phyloP scores from a whole-genome alignment of 1,140 invertebrate species.

The Heliconius hermathena region DNA sequence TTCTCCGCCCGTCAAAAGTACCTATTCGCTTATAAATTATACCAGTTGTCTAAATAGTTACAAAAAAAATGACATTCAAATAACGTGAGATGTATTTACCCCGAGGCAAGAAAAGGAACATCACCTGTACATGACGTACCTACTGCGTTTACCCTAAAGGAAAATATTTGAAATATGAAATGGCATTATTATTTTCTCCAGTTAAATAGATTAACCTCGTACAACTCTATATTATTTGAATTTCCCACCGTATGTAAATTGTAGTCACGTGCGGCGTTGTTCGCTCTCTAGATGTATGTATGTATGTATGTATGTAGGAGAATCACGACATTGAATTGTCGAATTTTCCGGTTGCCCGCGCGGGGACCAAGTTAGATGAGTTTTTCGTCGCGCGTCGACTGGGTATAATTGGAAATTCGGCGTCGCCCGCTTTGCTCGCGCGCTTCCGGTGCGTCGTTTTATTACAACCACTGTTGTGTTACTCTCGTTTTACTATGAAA shows the following conservation, averaged over 20 bases:
- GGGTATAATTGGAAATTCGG: conserved; percentile 54
- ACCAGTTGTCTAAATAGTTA: no score
- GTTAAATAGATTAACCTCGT: background rate
- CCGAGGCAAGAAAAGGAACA: no score
- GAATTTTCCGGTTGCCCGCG: conserved; percentile 51
- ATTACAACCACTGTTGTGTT: no score
- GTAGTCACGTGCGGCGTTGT: conserved; percentile 23
- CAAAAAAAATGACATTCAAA: no score
- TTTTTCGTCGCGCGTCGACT: conserved; percentile 51
- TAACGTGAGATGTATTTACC: no score
- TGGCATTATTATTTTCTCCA: background rate
- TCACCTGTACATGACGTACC: no score
- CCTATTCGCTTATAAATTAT: no score
- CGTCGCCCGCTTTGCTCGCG: conserved; percentile 22
- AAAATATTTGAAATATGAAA: background rate
- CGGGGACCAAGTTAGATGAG: conserved; percentile 59
- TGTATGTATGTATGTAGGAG: background rate
- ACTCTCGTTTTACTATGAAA: conserved; percentile 24
- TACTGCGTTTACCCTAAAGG: background rate
- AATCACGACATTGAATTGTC: conserved; percentile 39
- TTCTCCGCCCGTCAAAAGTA: no score
- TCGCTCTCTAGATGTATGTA: conserved; percentile 20
- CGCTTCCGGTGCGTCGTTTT: conserved; percentile 30
- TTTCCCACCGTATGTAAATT: conserved; percentile 22
- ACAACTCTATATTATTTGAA: background rate